Base-by-base conservation (phyloP, 2,797 vertebrate species). In the Cryptoblepharus egeriae region DNA sequence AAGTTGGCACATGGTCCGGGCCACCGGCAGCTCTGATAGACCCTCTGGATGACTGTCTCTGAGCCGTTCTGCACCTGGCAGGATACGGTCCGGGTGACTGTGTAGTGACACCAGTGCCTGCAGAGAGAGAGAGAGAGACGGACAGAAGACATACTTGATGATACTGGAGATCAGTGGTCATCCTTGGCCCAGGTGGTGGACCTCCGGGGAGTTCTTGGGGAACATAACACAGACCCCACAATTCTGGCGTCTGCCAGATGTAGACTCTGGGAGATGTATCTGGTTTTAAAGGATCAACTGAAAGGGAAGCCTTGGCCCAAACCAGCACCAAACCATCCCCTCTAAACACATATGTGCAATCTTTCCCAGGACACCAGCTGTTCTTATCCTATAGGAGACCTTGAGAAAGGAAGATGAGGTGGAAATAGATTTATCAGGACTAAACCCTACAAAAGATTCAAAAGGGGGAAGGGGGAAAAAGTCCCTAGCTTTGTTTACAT, bases 21-120 rank as follows among this genome's bases (percentile, higher is more conserved):
- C 98, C 98, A 99, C 32, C 97, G 94, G 94, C 98, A 99, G 89
- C 97, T 97, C 94, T 99, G 98, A 88, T 98, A 96, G 84, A 99
- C 97, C 58, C 98, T 95, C 95, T 99, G 98, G 90, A 99, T 96
- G 75, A 97, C 94, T 0, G 97, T 97, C 90, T 99, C 97, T 1
- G 97, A 98, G 68, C 98, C 98, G 7, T 99, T 99, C 89, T 97
- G 97, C 89, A 99, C 97, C 92, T 99, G 98, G 93, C 98, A 99
- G 87, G 97, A 97, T 84, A 99, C 97, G 0, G 96, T 98, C 94
- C 96, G 97, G 65, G 97, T 97, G 74, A 98, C 97, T 0, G 97
- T 98, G 81, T 97, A 98, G 92, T 98, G 97, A 91, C 98, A 99
- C 98, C 98, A 98, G 89, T 98, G 98, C 95, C 98, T 99, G 92